Evolutionary conservation across 2,113 vertebrate genomes (phyloP), one percentile per base, ranked within the genome.

Genomic region (Neogobius melanostomus): DNA sequence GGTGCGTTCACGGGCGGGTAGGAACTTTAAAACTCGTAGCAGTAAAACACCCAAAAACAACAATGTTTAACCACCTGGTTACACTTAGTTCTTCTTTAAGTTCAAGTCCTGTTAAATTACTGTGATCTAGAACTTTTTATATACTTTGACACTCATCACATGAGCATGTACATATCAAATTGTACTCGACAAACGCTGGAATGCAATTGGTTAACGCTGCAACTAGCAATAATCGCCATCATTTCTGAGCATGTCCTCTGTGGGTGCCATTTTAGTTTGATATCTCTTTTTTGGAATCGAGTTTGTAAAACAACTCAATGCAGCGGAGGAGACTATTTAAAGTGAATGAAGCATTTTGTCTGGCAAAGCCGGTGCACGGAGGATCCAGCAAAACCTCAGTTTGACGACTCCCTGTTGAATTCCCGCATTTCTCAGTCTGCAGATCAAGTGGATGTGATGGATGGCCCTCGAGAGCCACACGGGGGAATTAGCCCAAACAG

Each of bases 401-500:
- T 72, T 17, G 62, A 70, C 69, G 71, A 17, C 48, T 78, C 74
- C 69, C 78, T 50, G 51, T 47, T 76, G 77, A 74, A 83, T 71
- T 71, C 15, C 81, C 71, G 76, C 60, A 77, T 86, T 77, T 86
- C 79, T 87, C 76, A 88, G 73, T 82, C 78, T 77, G 72, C 74
- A 83, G 77, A 81, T 80, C 75, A 75, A 86, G 76, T 73, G 76
- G 68, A 82, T 77, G 79, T 82, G 74, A 79, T 79, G 56, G 71
- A 85, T 82, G 65, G 77, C 82, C 79, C 76, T 68, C 74, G 74
- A 87, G 83, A 82, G 59, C 6, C 61, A 74, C 73, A n/a, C 5
- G n/a, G 21, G 83, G 78, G 79, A 89, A 85, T 90, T 84, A 85
- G 80, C 51, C 69, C 77, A 82, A 86, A 90, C 53, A 83, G 62